These are phyloP conservation scores for Myotis yumanensis DNA, from an alignment of 2,113 vertebrate species.

Conservation along the genomic window DNA sequence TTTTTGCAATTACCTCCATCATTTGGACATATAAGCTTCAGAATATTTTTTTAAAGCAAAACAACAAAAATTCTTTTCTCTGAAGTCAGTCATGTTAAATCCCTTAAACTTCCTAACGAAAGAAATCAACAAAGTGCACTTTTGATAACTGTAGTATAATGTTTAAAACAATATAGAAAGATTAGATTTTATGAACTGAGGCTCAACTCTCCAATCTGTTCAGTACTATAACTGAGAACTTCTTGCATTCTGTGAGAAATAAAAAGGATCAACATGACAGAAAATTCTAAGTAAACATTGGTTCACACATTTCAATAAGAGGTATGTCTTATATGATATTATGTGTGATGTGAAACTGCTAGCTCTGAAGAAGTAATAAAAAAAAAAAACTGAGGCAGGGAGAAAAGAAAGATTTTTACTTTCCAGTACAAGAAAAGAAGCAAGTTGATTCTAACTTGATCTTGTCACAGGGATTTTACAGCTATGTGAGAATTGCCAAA, in stretches of 20 bases:
- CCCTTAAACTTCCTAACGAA: not conserved
- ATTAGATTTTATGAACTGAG: not conserved
- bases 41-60: not conserved
- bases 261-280: not conserved
- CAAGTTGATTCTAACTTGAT: not conserved
- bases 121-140: not conserved
- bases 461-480: conserved; percentile 16
- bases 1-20: not conserved
- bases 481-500: not conserved
- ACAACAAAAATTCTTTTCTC: not conserved
- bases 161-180: not conserved
- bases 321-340: not conserved
- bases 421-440: not conserved
- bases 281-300: conserved; percentile 8
- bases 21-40: not conserved
- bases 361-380: not conserved
- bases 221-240: not conserved
- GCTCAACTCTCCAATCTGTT: not conserved
- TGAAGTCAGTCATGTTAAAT: not conserved
- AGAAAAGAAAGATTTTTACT: not conserved
- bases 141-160: not conserved
- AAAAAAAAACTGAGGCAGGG: not conserved
- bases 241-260: not conserved
- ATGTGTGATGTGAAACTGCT: not conserved
- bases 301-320: conserved; percentile 29